Conservation (phyloP, 2,113 vertebrate genomes). For the Cheilinus undulatus region DNA sequence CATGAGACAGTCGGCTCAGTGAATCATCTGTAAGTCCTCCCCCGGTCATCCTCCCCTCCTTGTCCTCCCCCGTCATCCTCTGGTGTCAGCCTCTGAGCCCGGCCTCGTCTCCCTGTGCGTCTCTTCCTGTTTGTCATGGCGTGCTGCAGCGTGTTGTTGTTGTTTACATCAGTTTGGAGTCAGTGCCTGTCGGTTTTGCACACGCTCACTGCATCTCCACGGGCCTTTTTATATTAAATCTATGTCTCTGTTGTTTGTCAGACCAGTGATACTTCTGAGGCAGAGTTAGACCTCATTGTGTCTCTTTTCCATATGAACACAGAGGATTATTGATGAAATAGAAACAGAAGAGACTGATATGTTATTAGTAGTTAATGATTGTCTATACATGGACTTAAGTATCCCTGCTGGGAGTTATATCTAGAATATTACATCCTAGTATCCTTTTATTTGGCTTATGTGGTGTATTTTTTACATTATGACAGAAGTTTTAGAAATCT, state of each 20-base stretch:
- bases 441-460: no score
- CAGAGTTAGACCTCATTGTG: no score
- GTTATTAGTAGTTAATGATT: no score
- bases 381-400: no score
- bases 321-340: no score
- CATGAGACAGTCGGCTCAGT: conserved; percentile 24
- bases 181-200: background rate
- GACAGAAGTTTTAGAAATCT: no score
- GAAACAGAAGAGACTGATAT: no score
- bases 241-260: background rate
- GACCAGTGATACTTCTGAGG: no score
- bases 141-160: background rate
- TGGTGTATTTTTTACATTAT: no score
- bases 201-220: background rate
- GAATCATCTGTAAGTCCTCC: conserved; percentile 25
- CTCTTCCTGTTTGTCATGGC: conserved; percentile 42
- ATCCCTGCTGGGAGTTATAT: no score
- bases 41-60: background rate
- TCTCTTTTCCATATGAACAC: no score
- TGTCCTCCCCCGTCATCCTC: background rate
- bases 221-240: background rate
- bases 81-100: conserved; percentile 31
- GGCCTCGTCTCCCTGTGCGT: conserved; percentile 13
- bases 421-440: no score
- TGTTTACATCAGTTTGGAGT: background rate